Conservation (phyloP, 2,888 invertebrate species). For the Globia sparganii region DNA sequence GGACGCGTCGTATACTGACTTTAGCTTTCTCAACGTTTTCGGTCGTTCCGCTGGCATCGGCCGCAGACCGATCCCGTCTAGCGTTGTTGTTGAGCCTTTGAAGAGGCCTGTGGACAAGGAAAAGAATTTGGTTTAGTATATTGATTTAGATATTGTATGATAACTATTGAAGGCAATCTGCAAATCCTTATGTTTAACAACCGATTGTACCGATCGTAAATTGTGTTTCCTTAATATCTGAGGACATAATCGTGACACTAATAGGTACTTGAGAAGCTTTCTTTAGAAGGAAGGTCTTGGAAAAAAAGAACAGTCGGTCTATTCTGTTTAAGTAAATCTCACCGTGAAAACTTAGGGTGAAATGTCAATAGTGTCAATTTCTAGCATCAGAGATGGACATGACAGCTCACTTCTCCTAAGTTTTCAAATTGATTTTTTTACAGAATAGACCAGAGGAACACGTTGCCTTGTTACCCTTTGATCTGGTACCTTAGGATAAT, state of each 20-base stretch:
- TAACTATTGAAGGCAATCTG: neutral
- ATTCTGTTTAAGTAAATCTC: too few relatives aligned
- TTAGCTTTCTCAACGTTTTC: conserved; percentile 93
- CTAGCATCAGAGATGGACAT: too few relatives aligned
- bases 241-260: neutral
- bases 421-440: too few relatives aligned
- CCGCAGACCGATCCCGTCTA: conserved; percentile 91
- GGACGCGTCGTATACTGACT: conserved; percentile 93
- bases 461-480: neutral
- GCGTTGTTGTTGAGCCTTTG: conserved; percentile 94
- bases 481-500: neutral
- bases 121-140: conserved; percentile 31
- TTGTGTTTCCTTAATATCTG: neutral
- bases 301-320: neutral
- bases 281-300: neutral
- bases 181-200: neutral
- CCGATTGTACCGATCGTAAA: neutral
- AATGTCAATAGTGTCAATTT: too few relatives aligned
- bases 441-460: neutral
- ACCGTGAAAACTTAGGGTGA: too few relatives aligned
- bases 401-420: too few relatives aligned
- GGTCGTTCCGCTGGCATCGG: conserved; percentile 93
- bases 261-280: neutral
- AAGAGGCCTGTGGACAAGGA: conserved; percentile 92
- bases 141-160: neutral